Conservation (phyloP, 2,888 invertebrate species). For the Aphrophora alni region DNA sequence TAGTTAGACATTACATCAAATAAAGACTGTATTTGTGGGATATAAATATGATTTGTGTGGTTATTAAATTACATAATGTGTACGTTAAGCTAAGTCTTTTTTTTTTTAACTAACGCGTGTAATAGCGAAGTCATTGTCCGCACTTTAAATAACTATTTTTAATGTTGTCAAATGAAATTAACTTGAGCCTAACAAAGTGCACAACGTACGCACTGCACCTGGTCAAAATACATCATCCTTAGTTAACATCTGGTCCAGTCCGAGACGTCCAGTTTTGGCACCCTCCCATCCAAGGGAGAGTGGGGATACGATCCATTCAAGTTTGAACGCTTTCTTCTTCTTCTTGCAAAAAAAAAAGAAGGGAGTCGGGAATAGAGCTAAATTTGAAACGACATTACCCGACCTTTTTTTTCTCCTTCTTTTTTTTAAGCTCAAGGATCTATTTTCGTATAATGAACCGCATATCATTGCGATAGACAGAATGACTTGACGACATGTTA, state of each 20-base stretch:
- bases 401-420: background rate
- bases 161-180: background rate
- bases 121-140: too few relatives aligned
- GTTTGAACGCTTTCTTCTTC: background rate
- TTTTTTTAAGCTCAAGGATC: background rate
- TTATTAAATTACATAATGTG: too few relatives aligned
- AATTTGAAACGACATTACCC: background rate
- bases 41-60: too few relatives aligned
- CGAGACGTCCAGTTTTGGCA: background rate
- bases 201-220: background rate
- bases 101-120: too few relatives aligned
- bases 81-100: too few relatives aligned
- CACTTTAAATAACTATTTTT: too few relatives aligned
- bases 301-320: background rate
- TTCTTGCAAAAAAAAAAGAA: background rate
- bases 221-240: background rate
- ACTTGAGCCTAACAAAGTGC: too few relatives aligned
- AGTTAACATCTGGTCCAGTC: background rate
- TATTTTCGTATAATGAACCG: background rate
- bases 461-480: background rate
- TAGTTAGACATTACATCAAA: too few relatives aligned
- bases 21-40: too few relatives aligned
- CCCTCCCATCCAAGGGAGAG: background rate
- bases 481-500: background rate
- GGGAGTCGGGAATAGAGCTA: background rate